Evolutionary conservation across 2,888 invertebrate species (phyloP).

Genomic region (Rotaria magnacalcarata): DNA sequence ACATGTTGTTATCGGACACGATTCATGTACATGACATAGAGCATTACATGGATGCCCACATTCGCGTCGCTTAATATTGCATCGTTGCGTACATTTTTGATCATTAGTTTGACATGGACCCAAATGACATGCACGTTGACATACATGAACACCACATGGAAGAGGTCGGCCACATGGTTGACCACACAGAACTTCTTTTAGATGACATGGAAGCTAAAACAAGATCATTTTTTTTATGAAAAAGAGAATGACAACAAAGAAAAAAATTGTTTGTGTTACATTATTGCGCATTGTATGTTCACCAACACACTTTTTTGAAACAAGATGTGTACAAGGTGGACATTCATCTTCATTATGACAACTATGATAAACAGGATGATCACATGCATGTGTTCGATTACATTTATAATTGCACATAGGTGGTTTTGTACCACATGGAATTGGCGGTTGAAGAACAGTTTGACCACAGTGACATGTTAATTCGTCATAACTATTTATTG

Average conservation of each 20-base stretch:
- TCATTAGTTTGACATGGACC: slow-evolving; percentile 32
- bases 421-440: slow-evolving; percentile 81
- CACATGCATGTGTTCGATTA: slow-evolving; percentile 71
- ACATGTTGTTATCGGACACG: slow-evolving; percentile 40
- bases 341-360: slow-evolving; percentile 73
- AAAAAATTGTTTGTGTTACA: not conserved
- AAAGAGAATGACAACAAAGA: not conserved
- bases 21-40: slow-evolving; percentile 32
- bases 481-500: slow-evolving; percentile 70
- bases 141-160: slow-evolving; percentile 38
- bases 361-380: slow-evolving; percentile 75
- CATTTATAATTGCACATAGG: slow-evolving; percentile 77
- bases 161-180: slow-evolving; percentile 40
- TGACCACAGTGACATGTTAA: slow-evolving; percentile 83
- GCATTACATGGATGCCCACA: slow-evolving; percentile 43
- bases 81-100: slow-evolving; percentile 40
- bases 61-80: slow-evolving; percentile 34
- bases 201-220: slow-evolving; percentile 39
- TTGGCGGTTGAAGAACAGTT: slow-evolving; percentile 79
- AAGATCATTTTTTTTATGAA: not conserved
- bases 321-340: slow-evolving; percentile 80
- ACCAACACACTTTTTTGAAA: slow-evolving; percentile 70
- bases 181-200: slow-evolving; percentile 45
- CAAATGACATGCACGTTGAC: slow-evolving; percentile 40
- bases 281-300: slow-evolving; percentile 42